Evolutionary conservation across 2,888 invertebrate species (phyloP), one percentile per base, ranked within the genome.

Genomic region (Synergus itoensis): DNA sequence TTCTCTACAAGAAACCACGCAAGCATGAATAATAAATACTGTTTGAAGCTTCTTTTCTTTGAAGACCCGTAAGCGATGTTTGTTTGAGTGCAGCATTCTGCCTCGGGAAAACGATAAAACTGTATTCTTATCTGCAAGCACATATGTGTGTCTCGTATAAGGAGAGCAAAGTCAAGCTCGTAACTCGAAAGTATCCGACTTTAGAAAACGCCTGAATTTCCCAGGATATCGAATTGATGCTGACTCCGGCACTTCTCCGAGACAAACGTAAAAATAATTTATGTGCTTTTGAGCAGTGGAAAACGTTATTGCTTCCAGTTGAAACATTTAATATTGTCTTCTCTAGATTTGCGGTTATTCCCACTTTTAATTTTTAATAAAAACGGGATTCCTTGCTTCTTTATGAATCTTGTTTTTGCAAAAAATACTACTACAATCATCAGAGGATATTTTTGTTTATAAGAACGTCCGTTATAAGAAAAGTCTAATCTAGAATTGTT

Each of bases 101-200:
- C 43, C 43, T 67, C 21, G 43, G 43, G 1, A 40, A 67, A 67
- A 45, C 67, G 67, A 67, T 67, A 45, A 67, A 67, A 43, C 45
- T 67, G 12, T 45, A 43, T 67, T 67, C 45, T 43, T 65, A 43
- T 65, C 41, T 18, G 18, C 18, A 65, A 43, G 43, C 65, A 43
- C 64, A 65, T 40, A 43, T 64, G 64, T 64, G 64, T 28, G 14
- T 14, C 63, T 64, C 64, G 40, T 64, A 64, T 40, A 64, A 64
- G 36, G 36, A 36, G 8, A 64, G 64, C 14, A 64, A 11, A 64
- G 64, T 64, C 64, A 64, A 64, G n/a, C 64, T 64, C 64, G 40
- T 64, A 64, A 64, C 36, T 64, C 64, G 40, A 64, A 64, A 64
- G 40, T 40, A 64, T 64, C 40, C 64, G 40, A 40, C 36, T 64